Base-by-base conservation (phyloP, 2,797 vertebrate genomes). In the Silurus aristotelis region DNA sequence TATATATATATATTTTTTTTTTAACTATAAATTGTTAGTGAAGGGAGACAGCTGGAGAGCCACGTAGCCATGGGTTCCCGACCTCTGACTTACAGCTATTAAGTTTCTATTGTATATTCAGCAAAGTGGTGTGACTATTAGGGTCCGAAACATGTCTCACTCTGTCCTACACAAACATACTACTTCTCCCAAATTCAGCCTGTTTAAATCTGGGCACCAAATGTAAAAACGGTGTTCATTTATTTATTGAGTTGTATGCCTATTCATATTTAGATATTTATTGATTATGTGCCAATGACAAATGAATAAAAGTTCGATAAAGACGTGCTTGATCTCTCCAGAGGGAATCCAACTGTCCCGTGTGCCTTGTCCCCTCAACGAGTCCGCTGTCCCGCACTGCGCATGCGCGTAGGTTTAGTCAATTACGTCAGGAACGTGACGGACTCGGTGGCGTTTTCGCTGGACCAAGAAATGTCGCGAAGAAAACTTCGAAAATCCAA, bases 401-500 rank as follows among this genome's bases (percentile, higher is more conserved):
- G 85, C 85, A 79, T 83, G 85, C 73, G 73, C 56, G 0, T n/a
- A 20, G 0, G 19, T 27, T n/a, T 8, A 22, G 2, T 58, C 22
- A 22, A 70, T 70, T 38, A 38, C 80, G 80, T 82, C 48, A 58
- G 25, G 20, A 58, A 58, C 22, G 80, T 67, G 17, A 55, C 63
- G 14, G 43, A 6, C 46, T 27, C 3, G 15, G 48, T 0, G 80
- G 31, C 68, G 48, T 7, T 68, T 66, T 27, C 6, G 25, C 17
- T 38, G 83, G 84, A 38, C 77, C 46, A 25, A 15, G 84, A 70
- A 75, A 83, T 83, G 77, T 56, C 76, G 13, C 22, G n/a, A 61
- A 46, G 38, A 79, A 88, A 86, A 55, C 70, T 80, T 60, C 20
- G 56, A n/a, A 84, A 78, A 68, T 52, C 19, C 6, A 85, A 83